Base-by-base conservation (phyloP, 1,140 invertebrate species). In the Drosophila guanche region DNA sequence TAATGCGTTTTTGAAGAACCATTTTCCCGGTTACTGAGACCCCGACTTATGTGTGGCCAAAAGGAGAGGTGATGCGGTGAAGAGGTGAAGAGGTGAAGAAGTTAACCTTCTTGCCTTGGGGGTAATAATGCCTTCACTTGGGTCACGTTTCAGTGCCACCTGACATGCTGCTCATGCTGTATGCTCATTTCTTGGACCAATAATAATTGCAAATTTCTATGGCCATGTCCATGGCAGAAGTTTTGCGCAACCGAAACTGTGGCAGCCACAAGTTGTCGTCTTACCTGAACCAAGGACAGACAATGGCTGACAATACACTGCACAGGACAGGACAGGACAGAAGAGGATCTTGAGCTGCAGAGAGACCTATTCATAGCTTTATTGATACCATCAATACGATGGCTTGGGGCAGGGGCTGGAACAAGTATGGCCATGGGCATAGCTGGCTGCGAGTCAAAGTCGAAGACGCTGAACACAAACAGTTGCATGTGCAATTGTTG, bases 1-100 rank as follows among this genome's bases (percentile, higher is more conserved):
- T 88, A 86, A 86, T 86, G 81, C 70, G 74, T 88, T 88, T 74
- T 42, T 50, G 48, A 67, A 46, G 69, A 72, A 63, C 25, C 33
- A 33, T 46, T 51, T 42, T 20, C 16, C 2, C 16, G 27, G 25
- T 14, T 51, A 52, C 29, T 33, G 37, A 37, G 2, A 3, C 27
- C 27, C 10, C 22, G 65, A 58, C 40, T 40, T 42, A 14, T 25
- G 16, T 20, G 16, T 20, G 16, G 16, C 16, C 16, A 20, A 20
- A 20, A 20, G 16, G 16, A 20, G 16, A 20, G 16, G 16, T 20
- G 16, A 20, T 20, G 16, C 0, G 16, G 16, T 20, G 16, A 29
- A 29, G 7, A 20, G 16, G 16, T 20, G 16, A 29, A 29, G 7
- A 33, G 33, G 33, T 10, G 33, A 37, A 12, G 3, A 10, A 37